Percentiles rank a stretch among this genome's conserved stretches.
Conservation (phyloP, 2,113 vertebrate species). For the Loxodonta africana region DNA sequence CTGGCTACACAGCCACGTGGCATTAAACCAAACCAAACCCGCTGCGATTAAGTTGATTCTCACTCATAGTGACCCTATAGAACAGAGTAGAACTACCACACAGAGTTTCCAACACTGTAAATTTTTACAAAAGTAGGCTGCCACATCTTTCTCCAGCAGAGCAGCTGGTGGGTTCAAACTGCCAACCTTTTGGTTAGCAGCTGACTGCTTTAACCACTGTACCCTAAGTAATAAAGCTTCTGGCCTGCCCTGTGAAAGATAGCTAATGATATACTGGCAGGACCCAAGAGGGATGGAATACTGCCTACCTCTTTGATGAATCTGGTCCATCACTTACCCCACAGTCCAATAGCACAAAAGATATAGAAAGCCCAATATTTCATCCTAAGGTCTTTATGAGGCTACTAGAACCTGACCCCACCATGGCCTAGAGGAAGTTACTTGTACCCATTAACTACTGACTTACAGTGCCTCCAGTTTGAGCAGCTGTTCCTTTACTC, state of each 20-base stretch:
- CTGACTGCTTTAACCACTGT: too few relatives aligned
- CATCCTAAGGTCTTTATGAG: background rate
- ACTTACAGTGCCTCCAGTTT: background rate
- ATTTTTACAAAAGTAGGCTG: too few relatives aligned
- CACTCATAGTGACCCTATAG: too few relatives aligned
- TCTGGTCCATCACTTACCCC: background rate
- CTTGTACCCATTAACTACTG: background rate
- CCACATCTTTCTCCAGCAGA: too few relatives aligned
- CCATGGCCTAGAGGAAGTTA: background rate
- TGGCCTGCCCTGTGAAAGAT: background rate
- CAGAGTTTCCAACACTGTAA: too few relatives aligned
- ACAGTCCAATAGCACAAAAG: background rate
- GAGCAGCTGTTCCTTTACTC: background rate
- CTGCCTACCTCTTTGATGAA: background rate
- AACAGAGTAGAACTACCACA: too few relatives aligned
- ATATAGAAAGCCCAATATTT: background rate
- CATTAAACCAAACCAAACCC: background rate
- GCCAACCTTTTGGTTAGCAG: too few relatives aligned
- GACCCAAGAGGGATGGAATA: background rate
- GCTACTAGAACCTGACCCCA: background rate
- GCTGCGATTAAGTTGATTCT: too few relatives aligned
- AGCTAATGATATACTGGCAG: background rate
- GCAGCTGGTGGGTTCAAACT: too few relatives aligned
- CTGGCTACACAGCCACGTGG: background rate
- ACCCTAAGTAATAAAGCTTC: background rate